Conservation (phyloP, 2,888 invertebrate genomes). For the Biston betularia region DNA sequence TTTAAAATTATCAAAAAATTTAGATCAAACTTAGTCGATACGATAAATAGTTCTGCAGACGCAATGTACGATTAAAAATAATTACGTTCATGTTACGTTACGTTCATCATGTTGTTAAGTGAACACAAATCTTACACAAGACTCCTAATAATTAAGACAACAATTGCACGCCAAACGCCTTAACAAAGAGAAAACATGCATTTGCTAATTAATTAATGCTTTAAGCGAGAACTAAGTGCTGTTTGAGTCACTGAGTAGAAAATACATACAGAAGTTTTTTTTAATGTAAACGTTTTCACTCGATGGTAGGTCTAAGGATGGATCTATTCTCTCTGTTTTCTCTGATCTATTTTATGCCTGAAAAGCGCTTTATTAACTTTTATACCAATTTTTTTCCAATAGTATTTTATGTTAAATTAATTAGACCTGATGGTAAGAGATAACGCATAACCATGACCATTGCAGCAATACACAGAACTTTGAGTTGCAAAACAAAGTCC, state of each 20-base stretch:
- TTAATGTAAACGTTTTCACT: no score
- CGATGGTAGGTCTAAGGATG: no score
- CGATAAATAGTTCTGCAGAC: no score
- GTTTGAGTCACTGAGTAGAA: slow-evolving; percentile 15
- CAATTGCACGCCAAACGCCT: slow-evolving; percentile 26
- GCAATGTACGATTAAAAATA: neutral
- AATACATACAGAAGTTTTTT: neutral
- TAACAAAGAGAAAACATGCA: slow-evolving; percentile 37
- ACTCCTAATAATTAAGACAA: slow-evolving; percentile 24
- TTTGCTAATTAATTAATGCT: slow-evolving; percentile 44
- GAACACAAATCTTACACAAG: slow-evolving; percentile 25
- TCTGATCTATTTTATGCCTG: no score
- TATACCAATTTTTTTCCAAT: no score
- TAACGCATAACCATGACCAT: no score
- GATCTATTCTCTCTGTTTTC: no score
- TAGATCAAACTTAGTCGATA: neutral
- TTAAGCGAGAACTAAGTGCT: slow-evolving; percentile 32
- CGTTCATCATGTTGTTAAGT: slow-evolving; percentile 20
- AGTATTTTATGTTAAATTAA: no score
- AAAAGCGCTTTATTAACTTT: no score
- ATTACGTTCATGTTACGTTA: slow-evolving; percentile 17
- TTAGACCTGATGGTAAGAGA: no score
- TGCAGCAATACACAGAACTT: no score
- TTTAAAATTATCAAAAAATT: neutral
- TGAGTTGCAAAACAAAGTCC: no score